Base-by-base conservation (phyloP, 1,140 invertebrate species). In the Lineus longissimus region DNA sequence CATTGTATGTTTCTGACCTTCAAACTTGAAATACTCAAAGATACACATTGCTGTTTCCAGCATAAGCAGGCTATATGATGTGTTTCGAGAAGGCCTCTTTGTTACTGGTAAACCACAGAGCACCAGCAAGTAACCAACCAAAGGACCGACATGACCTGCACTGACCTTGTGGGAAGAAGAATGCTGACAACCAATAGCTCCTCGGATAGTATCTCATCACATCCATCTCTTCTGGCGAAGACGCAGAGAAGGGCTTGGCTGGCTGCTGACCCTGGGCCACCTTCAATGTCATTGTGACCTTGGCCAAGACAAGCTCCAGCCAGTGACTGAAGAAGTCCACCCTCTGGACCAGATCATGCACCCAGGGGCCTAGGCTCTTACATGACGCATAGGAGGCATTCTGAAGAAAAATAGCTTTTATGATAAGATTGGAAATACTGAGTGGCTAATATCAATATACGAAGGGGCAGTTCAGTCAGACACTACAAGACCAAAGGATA, bases 131-230 rank as follows among this genome's bases (percentile, higher is more conserved):
- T 7, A 4, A 36, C 33, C 4, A 4, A 4, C 4, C 33, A 36
- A 7, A 36, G 4, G 33, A 7, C 4, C 4, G 33, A 36, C 4
- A 36, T 4, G 15, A 36, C 33, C 33, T n/a, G n/a, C 13, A 64
- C 51, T 58, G 64, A 81, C 80, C 91, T 85, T 94, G 92, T 0
- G 92, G 91, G 74, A 94, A 94, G 77, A 91, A 95, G 72, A 94
- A 88, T 11, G 91, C 92, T 45, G 91, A 90, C 36, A 95, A 78
- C 93, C 92, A 95, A 74, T 73, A 81, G 31, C 74, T 73, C 19
- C 69, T 60, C 17, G 79, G 79, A 15, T 54, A 36, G 2, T 67
- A 22, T 0, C 70, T 56, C 30, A 70, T 64, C 6, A 54, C 19
- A 30, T 72, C 69, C 13, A 57, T 43, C 17, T 68, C 64, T 41